Conservation (phyloP, 2,888 invertebrate species). For the Antheraea assamensis region DNA sequence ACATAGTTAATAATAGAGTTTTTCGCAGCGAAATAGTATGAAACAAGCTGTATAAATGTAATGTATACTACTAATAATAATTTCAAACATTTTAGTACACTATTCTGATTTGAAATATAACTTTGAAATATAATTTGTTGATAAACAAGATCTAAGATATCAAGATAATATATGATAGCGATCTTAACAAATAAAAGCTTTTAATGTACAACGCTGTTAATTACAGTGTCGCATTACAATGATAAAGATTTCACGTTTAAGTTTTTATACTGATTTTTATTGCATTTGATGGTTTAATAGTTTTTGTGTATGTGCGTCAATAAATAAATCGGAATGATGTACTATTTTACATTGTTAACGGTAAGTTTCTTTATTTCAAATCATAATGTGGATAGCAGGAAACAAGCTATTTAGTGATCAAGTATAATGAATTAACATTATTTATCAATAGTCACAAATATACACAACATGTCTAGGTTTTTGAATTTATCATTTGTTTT, state of each 20-base stretch:
- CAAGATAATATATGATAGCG: conserved; percentile 4
- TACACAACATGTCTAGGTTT: too few species aligned
- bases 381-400: background rate
- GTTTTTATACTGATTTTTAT: conserved; percentile 2
- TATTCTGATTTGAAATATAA: background rate
- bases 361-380: conserved; percentile 1
- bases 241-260: background rate
- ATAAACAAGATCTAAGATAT: background rate
- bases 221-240: background rate
- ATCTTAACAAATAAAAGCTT: conserved; percentile 7
- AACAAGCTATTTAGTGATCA: background rate
- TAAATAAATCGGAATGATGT: background rate
- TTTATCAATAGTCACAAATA: too few species aligned
- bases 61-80: background rate
- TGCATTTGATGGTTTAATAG: conserved; percentile 3
- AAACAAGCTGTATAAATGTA: too few species aligned
- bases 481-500: too few species aligned
- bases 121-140: conserved; percentile 7
- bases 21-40: background rate
- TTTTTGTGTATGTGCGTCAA: background rate
- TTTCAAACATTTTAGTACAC: background rate
- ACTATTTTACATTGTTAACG: conserved; percentile 11
- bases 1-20: background rate
- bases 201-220: conserved; percentile 1
- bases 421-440: background rate